Base-by-base conservation (phyloP, 2,888 invertebrate species). In the Cordilura impudica region DNA sequence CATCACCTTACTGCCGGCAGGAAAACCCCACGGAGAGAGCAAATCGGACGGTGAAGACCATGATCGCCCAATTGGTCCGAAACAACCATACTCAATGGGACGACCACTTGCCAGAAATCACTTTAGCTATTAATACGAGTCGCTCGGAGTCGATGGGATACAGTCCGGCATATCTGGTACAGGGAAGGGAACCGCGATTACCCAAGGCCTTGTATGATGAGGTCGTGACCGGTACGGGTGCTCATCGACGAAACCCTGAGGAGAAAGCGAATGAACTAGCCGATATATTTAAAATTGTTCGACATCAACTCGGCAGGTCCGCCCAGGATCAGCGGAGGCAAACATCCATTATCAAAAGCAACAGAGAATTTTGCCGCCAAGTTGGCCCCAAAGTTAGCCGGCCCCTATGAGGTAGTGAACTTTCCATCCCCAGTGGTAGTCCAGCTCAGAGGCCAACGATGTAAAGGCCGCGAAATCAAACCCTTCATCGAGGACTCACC, bases 281-380 rank as follows among this genome's bases (percentile, higher is more conserved):
- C 5, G 18, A 66, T 10, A 49, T 66, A 4, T 66, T 43, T 6
- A 4, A 5, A 4, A 14, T 69, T n/a, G n/a, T n/a, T n/a, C n/a
- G n/a, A n/a, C n/a, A n/a, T n/a, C n/a, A n/a, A n/a, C n/a, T n/a
- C 0, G 56, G 31, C 12, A 47, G 29, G 5, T 45, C 67, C 1
- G 10, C 39, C 2, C 31, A 19, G 35, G 6, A 23, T 4, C 58
- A 69, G 10, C 18, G 8, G n/a, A 29, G 21, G 0, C 29, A 35
- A 69, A 19, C 69, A 69, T 18, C 69, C 47, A 2, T 16, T 69
- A 14, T 69, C 69, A 4, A 58, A 26, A n/a, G 69, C 58, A 1
- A 10, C 6, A 0, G 69, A 69, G 1, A 49, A 47, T 16, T 69
- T 69, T 4, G 35, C 58, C 0, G 69, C 56, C 4, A 69, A 69